Evolutionary conservation across 2,888 invertebrate species (phyloP), one percentile per base, ranked within the genome.

Genomic region (Tachina lurida): DNA sequence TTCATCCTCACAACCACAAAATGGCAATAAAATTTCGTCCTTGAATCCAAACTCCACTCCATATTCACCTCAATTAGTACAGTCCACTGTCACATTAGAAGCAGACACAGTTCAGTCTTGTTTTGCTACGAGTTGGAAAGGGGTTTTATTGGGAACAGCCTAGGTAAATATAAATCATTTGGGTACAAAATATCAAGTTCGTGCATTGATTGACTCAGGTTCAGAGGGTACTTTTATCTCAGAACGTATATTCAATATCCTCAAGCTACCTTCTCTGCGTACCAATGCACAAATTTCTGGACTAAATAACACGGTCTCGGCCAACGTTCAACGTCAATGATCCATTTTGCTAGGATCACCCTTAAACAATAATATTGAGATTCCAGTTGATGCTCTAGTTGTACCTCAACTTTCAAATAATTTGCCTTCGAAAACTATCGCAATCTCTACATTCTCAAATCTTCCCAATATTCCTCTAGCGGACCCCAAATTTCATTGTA

Each of bases 151-250:
- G 17, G 54, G 54, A 54, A 54, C 54, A 17, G 54, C 54, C 4
- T 54, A 19, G 54, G 19, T 54, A 4, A 54, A 54, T 54, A 17
- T 54, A 15, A 17, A 17, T 10, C 17, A 54, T 17, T 54, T 15
- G 0, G 17, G 54, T 8, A 19, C 9, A 9, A 19, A 41, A 10
- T 83, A 47, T n/a, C n/a, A n/a, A 12, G 74, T 74, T 2, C 45
- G 84, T 17, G 85, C 87, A 0, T 31, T 86, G 10, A 63, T 86
- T 10, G 84, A 84, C 39, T 76, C 85, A 4, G 86, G 82, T 2
- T 86, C 86, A 1, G 83, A 86, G n/a, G 82, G 71, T 1, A 68
- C 85, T 0, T 84, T 87, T 15, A 81, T 86, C 15, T 84, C 86
- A 3, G 74, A 84, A 65, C 19, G 63, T 2, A 22, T 75, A 2